These are phyloP conservation scores for Eudasyphora cyanicolor DNA, from an alignment of 2,888 invertebrate species.

Conservation along the genomic window DNA sequence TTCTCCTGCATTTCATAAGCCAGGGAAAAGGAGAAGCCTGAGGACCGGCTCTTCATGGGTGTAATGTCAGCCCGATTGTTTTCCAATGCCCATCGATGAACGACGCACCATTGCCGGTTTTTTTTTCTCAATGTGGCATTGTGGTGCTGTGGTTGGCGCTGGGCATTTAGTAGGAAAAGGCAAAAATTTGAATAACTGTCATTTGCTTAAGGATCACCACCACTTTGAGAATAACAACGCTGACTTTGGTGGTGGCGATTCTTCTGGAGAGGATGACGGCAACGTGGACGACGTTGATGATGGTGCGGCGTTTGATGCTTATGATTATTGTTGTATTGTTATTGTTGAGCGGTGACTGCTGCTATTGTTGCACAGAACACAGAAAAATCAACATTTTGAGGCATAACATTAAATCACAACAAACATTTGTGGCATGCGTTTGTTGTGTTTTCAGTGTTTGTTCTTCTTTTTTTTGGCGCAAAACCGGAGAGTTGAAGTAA, in stretches of 20 bases:
- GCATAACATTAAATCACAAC: constrained; percentile 62
- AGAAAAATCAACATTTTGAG: no score
- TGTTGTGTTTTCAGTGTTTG: constrained; percentile 4
- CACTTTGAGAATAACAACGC: background rate
- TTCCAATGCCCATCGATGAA: background rate
- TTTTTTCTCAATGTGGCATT: background rate
- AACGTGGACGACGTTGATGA: constrained; percentile 1
- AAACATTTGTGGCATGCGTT: constrained; percentile 49
- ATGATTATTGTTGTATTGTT: constrained; percentile 45
- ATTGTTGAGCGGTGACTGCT: constrained; percentile 20
- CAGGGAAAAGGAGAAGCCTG: background rate
- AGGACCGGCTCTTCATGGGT: background rate
- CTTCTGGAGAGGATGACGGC: background rate
- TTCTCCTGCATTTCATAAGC: constrained; percentile 12
- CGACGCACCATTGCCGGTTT: background rate
- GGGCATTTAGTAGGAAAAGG: constrained; percentile 6
- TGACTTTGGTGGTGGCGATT: background rate
- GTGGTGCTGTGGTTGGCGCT: no score
- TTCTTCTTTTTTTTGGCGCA: background rate
- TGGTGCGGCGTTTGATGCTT: constrained; percentile 19
- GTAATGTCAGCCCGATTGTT: background rate
- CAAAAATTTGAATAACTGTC: constrained; percentile 61
- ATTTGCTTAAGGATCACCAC: constrained; percentile 26
- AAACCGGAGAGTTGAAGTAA: constrained; percentile 38
- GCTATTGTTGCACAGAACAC: background rate